Evolutionary conservation across 1,140 invertebrate genomes (phyloP), one percentile per base, ranked within the genome.

Genomic region (Pomacea maculata): DNA sequence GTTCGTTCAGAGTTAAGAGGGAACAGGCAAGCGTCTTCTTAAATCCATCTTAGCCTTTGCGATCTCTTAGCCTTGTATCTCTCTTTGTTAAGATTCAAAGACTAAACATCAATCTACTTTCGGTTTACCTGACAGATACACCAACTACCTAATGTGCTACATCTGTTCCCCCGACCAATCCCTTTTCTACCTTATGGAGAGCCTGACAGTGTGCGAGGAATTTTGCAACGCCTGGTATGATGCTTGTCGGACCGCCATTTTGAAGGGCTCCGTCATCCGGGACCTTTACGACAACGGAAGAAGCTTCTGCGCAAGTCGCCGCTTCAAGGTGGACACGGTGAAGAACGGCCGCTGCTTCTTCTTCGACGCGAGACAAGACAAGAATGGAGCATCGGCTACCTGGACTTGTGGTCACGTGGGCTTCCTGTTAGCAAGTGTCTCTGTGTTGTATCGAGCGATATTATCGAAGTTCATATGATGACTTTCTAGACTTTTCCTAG

Each of bases 141-240:
- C 91, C 0, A 92, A 92, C 83, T 91, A 90, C 82, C 83, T 92
- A 7, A 92, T 92, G 91, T 92, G 91, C 76, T 92, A 92, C 79
- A 90, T 92, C 21, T 92, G 91, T 80, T 87, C 89, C 17, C 91
- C 91, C 11, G 86, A 88, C 74, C 91, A 92, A 83, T 88, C 90
- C 81, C 75, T 78, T 34, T 92, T 91, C 81, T 92, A 92, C 82
- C 72, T 83, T 17, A 83, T 85, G 57, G 91, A 92, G 83, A 86
- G 88, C 79, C 72, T 92, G 77, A 89, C 86, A 4, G 91, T 92
- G 5, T 91, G 91, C 84, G 86, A 88, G 81, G 87, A 88, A 64
- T 92, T 91, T 82, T 91, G 90, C 82, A 84, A 92, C 82, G 81
- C 85, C 29, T 91, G 86, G 91, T 90, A 87, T 61, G 76, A 76